Conservation (phyloP, 2,797 vertebrate species). For the Allobates femoralis region DNA sequence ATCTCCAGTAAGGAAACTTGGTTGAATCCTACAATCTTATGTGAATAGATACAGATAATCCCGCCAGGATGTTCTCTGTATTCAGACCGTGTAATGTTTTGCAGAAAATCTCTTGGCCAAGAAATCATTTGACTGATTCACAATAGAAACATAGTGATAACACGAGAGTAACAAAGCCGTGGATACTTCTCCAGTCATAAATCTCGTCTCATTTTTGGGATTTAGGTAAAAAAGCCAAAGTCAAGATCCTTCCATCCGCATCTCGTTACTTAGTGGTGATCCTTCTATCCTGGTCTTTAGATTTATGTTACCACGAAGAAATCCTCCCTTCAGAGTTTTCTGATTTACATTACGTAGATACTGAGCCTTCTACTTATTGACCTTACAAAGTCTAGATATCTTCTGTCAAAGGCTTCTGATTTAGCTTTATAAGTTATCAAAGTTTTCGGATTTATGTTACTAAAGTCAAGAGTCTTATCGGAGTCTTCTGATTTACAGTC, state of each 20-base stretch:
- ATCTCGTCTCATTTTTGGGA: not conserved
- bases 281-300: too few species aligned
- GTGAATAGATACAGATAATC: slow-evolving; percentile 20
- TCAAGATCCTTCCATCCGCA: not conserved
- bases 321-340: too few species aligned
- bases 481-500: too few species aligned
- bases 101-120: slow-evolving; percentile 17
- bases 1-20: not conserved
- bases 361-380: too few species aligned
- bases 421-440: too few species aligned
- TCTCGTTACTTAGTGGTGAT: too few species aligned
- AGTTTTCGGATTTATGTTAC: too few species aligned
- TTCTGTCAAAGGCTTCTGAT: too few species aligned
- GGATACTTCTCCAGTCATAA: not conserved
- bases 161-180: slow-evolving; percentile 14
- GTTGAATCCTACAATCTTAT: not conserved
- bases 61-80: slow-evolving; percentile 21
- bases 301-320: too few species aligned
- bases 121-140: not conserved
- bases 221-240: not conserved
- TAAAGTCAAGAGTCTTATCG: too few species aligned
- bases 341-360: too few species aligned
- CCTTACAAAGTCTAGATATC: too few species aligned
- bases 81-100: not conserved
- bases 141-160: not conserved